A percentile compares a stretch with the other conserved stretches of the same genome.
These are phyloP conservation scores for Acrocyrtus sp. DNA, from an alignment of 2,888 invertebrate genomes.

Conservation along the genomic window DNA sequence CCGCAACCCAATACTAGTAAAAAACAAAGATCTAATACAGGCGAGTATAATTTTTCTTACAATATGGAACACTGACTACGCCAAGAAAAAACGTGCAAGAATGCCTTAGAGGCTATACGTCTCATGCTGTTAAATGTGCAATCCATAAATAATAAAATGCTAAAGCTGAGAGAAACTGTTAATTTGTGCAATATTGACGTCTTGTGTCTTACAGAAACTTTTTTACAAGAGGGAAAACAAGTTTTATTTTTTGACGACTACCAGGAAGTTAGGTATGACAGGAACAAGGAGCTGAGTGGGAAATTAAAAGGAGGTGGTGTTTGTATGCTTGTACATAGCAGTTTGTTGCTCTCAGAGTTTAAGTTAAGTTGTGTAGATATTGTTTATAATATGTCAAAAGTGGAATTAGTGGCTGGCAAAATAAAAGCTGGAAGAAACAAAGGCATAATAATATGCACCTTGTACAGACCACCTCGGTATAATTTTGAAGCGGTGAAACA, in stretches of 20 bases:
- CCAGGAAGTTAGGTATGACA: not conserved
- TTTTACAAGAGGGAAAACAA: not conserved
- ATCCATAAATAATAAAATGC: too few species aligned
- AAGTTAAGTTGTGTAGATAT: not conserved
- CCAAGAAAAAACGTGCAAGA: too few species aligned
- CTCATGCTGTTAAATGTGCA: too few species aligned
- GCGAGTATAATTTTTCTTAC: too few species aligned
- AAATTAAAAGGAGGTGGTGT: not conserved
- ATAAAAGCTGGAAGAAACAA: not conserved
- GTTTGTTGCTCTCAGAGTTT: too few species aligned
- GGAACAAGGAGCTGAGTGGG: not conserved
- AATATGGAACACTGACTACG: too few species aligned
- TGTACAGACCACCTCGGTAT: conserved; percentile 23
- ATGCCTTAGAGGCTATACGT: too few species aligned
- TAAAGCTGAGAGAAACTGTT: too few species aligned
- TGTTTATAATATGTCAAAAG: not conserved
- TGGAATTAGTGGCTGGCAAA: not conserved
- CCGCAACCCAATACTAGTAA: too few species aligned
- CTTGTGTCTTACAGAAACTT: not conserved
- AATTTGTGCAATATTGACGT: not conserved
- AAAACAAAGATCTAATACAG: too few species aligned
- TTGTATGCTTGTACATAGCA: not conserved
- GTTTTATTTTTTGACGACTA: not conserved
- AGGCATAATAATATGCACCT: not conserved
- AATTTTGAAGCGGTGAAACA: not conserved